Percentiles rank a stretch among this genome's conserved stretches.
These are phyloP conservation scores for Limosa lapponica DNA, from an alignment of 2,797 vertebrate genomes.

Conservation along the genomic window DNA sequence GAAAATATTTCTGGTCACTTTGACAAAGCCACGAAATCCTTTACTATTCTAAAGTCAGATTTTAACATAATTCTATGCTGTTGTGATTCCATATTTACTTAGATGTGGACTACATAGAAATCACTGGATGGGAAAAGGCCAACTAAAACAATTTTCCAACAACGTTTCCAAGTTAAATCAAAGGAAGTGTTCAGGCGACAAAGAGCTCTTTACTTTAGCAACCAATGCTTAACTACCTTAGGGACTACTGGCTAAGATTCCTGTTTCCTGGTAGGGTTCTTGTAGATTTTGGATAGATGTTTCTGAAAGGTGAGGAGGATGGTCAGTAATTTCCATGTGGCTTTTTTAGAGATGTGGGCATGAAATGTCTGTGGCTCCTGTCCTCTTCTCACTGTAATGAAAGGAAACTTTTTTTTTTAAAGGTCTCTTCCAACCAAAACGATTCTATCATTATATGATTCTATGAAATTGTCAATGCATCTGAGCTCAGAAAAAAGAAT, in stretches of 20 bases:
- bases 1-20: neutral
- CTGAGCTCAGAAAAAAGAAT: neutral
- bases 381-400: neutral
- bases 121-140: neutral
- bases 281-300: neutral
- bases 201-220: constrained; percentile 48
- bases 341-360: neutral
- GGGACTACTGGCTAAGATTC: constrained; percentile 4
- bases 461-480: neutral
- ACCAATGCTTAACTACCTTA: neutral
- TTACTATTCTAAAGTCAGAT: neutral
- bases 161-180: constrained; percentile 41
- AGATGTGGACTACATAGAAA: constrained; percentile 21
- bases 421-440: neutral
- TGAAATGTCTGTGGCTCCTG: neutral
- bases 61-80: neutral
- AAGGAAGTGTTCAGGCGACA: neutral
- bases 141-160: constrained; percentile 36
- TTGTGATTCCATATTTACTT: constrained; percentile 18
- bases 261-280: constrained; percentile 16
- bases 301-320: neutral
- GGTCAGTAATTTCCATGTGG: neutral
- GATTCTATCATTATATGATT: neutral
- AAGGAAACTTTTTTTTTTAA: neutral
- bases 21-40: neutral